phyloP scores from a whole-genome alignment of 2,888 invertebrate genomes.

The Invenusta paracnida region DNA sequence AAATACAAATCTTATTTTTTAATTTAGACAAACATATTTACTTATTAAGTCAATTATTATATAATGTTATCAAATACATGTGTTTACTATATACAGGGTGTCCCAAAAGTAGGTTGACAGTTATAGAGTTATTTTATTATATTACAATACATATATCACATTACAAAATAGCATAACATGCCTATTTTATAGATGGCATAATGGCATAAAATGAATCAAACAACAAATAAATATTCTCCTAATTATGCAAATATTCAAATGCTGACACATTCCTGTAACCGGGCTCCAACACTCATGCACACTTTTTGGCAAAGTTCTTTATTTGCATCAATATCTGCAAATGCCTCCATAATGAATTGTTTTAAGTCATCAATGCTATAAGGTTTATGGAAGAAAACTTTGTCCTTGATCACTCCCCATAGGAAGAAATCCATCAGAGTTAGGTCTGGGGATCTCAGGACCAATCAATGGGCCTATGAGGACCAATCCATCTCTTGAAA shows the following conservation, averaged over 20 bases:
- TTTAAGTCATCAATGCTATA: background rate
- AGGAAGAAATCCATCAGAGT: background rate
- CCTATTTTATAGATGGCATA: background rate
- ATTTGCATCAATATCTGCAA: background rate
- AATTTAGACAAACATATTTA: no score
- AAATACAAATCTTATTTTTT: no score
- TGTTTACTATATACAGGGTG: background rate
- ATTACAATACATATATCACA: background rate
- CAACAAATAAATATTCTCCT: background rate
- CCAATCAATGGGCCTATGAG: background rate
- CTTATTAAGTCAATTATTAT: no score
- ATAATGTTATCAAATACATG: background rate
- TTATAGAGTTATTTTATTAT: background rate
- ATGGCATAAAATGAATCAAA: background rate
- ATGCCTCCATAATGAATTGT: background rate
- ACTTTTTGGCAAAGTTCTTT: background rate
- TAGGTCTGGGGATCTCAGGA: background rate
- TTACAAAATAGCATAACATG: background rate
- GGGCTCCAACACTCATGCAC: background rate
- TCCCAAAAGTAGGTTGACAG: no score
- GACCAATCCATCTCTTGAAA: constrained; percentile 5
- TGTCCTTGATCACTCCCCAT: constrained; percentile 9
- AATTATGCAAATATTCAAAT: background rate
- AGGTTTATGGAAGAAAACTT: background rate
- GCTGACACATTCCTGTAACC: background rate